Evolutionary conservation across 1,140 invertebrate species (phyloP).

Genomic region (Chlorops oryzae): DNA sequence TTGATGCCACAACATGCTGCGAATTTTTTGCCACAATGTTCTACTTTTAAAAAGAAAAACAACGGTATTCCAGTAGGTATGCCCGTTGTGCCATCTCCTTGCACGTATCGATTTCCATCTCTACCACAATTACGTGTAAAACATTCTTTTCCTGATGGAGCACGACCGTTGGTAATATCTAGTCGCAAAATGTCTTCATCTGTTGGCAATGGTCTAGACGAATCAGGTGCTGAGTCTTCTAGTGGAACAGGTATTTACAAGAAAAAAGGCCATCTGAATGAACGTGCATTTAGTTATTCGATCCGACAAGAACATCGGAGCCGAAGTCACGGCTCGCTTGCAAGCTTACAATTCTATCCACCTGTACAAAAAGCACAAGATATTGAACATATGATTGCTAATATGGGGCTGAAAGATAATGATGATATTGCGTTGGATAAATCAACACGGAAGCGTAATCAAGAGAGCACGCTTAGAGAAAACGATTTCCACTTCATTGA

Average conservation of each 20-base stretch:
- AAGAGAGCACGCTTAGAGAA: constrained; percentile 32
- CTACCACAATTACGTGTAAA: constrained; percentile 24
- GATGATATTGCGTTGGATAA: constrained; percentile 28
- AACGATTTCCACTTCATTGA: too few species aligned
- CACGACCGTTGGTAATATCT: constrained; percentile 41
- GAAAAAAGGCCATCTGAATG: constrained; percentile 86
- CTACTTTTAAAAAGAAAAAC: constrained; percentile 54
- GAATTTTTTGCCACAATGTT: constrained; percentile 36
- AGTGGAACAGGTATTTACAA: constrained; percentile 83
- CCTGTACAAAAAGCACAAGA: constrained; percentile 83
- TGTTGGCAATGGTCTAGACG: constrained; percentile 53
- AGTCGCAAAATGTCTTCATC: constrained; percentile 52
- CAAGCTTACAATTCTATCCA: constrained; percentile 75
- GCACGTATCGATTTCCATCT: constrained; percentile 34
- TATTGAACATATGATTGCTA: constrained; percentile 85
- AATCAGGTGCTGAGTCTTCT: constrained; percentile 65
- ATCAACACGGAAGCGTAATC: constrained; percentile 37
- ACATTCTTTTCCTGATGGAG: constrained; percentile 35
- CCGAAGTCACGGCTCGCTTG: constrained; percentile 81
- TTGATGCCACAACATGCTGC: constrained; percentile 45
- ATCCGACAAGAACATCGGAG: constrained; percentile 88
- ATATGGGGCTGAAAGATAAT: constrained; percentile 73
- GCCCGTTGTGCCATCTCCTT: constrained; percentile 43
- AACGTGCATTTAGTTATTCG: constrained; percentile 88
- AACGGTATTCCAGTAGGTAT: constrained; percentile 43